These are phyloP conservation scores for Daphoenositta chrysoptera DNA, from an alignment of 2,113 vertebrate genomes.

Conservation along the genomic window DNA sequence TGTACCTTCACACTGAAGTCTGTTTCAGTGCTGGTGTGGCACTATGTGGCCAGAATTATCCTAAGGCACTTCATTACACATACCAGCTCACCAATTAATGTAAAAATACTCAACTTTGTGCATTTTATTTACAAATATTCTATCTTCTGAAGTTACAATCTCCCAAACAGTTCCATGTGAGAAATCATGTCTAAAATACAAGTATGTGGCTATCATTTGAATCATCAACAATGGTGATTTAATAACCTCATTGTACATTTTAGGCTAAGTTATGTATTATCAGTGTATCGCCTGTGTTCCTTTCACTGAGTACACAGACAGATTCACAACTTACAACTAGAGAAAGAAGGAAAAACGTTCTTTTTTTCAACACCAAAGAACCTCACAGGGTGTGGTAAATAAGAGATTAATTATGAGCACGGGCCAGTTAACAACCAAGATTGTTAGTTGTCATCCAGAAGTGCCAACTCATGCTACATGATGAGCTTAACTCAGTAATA, in stretches of 20 bases:
- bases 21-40: neutral
- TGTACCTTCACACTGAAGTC: neutral
- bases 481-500: neutral
- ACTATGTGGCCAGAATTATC: neutral
- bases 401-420: neutral
- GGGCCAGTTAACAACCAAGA: neutral
- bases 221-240: neutral
- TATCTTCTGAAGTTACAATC: neutral
- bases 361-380: neutral
- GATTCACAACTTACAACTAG: neutral
- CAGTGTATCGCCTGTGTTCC: neutral
- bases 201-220: neutral
- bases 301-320: neutral
- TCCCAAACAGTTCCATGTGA: neutral
- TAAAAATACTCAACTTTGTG: neutral
- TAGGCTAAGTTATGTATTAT: neutral
- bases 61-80: neutral
- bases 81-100: neutral
- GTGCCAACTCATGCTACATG: neutral
- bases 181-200: neutral
- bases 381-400: neutral
- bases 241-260: neutral
- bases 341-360: neutral
- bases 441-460: neutral
- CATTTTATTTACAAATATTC: neutral